phyloP scores from a whole-genome alignment of 2,797 vertebrate genomes.

The Lepilemur septentrionalis region DNA sequence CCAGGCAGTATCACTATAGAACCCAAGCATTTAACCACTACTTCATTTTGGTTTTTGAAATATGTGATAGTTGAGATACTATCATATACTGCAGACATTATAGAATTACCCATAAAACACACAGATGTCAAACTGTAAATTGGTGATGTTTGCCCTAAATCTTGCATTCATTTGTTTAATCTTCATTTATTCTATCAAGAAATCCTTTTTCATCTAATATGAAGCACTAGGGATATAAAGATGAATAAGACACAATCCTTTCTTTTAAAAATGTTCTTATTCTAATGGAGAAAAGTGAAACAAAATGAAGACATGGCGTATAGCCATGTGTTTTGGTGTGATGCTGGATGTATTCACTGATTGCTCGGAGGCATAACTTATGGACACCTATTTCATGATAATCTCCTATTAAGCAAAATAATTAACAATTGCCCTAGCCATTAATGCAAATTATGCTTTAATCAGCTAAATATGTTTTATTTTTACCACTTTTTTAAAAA shows the following conservation, averaged over 20 bases:
- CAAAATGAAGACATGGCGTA: neutral
- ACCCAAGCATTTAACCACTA: neutral
- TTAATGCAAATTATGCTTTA: neutral
- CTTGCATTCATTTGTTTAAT: neutral
- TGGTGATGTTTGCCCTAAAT: neutral
- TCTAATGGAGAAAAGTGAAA: neutral
- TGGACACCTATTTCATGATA: neutral
- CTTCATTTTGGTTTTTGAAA: constrained; percentile 11
- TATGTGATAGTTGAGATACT: neutral
- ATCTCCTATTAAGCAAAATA: neutral
- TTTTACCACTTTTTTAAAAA: neutral
- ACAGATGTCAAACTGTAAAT: neutral
- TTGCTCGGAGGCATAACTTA: neutral
- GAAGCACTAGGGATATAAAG: neutral
- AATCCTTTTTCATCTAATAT: neutral
- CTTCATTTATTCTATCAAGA: neutral
- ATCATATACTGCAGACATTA: neutral
- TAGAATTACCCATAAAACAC: neutral
- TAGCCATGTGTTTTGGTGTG: neutral
- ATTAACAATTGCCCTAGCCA: neutral
- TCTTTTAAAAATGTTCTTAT: neutral
- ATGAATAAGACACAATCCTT: neutral
- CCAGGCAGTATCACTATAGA: neutral
- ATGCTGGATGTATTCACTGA: neutral
- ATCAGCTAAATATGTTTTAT: neutral